A percentile compares a stretch with the other conserved stretches of the same genome.
These are phyloP conservation scores for Poecilia picta DNA, from an alignment of 2,797 vertebrate species.

Conservation along the genomic window DNA sequence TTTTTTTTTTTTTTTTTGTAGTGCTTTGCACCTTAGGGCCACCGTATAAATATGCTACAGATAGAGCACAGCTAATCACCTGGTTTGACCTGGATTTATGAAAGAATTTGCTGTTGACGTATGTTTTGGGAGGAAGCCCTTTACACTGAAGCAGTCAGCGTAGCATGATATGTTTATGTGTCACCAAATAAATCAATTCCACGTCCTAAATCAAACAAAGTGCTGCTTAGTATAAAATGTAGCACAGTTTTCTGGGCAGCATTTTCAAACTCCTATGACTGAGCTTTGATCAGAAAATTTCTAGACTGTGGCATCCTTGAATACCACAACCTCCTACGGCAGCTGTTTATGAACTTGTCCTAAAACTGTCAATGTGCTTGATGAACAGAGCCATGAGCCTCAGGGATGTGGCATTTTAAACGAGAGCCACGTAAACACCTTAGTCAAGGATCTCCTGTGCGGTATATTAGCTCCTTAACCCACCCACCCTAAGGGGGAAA, in stretches of 20 bases:
- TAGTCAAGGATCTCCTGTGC: constrained; percentile 10
- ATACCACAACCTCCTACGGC: constrained; percentile 45
- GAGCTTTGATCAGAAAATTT: constrained; percentile 66
- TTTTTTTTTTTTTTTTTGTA: background rate
- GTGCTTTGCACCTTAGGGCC: too few species aligned
- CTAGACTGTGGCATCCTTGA: constrained; percentile 54
- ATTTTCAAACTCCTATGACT: constrained; percentile 33
- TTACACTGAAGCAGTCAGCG: background rate
- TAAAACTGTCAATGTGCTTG: constrained; percentile 63
- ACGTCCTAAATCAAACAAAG: background rate
- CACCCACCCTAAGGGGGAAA: background rate
- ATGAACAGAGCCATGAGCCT: constrained; percentile 45
- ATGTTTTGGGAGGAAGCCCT: background rate
- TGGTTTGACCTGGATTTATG: background rate
- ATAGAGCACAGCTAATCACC: background rate
- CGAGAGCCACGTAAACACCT: constrained; percentile 25
- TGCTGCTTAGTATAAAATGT: background rate
- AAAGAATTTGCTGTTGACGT: background rate
- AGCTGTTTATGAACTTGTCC: constrained; percentile 66
- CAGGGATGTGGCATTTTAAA: constrained; percentile 31
- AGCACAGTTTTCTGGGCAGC: constrained; percentile 19
- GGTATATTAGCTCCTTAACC: background rate
- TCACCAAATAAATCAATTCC: background rate
- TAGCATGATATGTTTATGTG: background rate
- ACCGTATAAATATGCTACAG: background rate